Base-by-base conservation (phyloP, 2,113 vertebrate genomes). In the Neomonachus schauinslandi region DNA sequence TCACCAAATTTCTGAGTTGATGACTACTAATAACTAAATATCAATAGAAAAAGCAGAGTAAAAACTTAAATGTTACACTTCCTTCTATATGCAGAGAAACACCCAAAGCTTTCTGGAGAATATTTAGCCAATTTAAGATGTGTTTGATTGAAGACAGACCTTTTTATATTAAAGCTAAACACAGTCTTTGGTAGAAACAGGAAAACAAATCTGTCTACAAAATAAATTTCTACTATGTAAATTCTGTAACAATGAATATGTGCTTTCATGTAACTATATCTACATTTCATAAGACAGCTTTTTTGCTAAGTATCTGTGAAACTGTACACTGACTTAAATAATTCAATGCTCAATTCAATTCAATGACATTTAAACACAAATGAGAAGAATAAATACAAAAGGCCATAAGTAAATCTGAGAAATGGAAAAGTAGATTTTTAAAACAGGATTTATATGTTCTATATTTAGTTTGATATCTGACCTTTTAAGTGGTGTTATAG, bases 241-340 rank as follows among this genome's bases (percentile, higher is more conserved):
- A 12, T 82, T 96, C 53, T 90, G 1, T 74, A 84, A 65, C 19
- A 93, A 65, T 67, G n/a, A 7, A 31, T 87, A 88, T 51, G 28
- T 92, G 18, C 49, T 87, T 83, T 89, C 67, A 11, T 95, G 31
- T 95, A 81, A 72, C 59, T 83, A 80, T 95, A 95, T 92, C 96
- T 96, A 94, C 86, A 83, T 91, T 94, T 96, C 36, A 87, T 55
- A 91, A 95, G 8, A 95, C 79, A 95, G 53, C 11, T 26, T 82
- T 72, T 94, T 95, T 97, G 61, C n/a, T 74, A 92, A 76, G 16
- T 63, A 39, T 90, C 55, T 93, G 61, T 95, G 74, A 97, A 98
- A 80, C 33, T 81, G 18, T 71, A 65, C 83, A 72, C n/a, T 84
- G 31, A 96, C 76, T 97, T 97, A 94, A 86, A 94, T 86, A 92